Base-by-base conservation (phyloP, 2,797 vertebrate species). In the Eremophila alpestris region DNA sequence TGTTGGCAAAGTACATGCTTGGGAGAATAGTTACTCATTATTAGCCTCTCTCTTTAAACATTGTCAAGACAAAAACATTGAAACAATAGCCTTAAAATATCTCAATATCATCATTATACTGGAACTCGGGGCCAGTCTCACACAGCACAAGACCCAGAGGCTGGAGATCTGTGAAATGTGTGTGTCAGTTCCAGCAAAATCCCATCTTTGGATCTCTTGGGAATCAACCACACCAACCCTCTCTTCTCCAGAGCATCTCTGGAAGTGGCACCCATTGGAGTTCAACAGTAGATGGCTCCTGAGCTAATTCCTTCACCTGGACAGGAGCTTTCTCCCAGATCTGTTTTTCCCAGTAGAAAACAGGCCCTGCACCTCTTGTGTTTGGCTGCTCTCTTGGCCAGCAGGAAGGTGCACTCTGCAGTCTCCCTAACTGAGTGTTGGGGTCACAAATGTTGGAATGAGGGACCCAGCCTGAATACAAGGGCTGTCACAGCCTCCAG, bases 21-120 rank as follows among this genome's bases (percentile, higher is more conserved):
- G n/a, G 46, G 55, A 78, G 55, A 83, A 88, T 13, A 74, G 68
- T 38, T 65, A 51, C 27, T 87, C 5, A 0, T 55, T 18, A 93
- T 68, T 69, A 93, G 34, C 7, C 62, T 83, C 56, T 58, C 43
- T n/a, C 65, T 93, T 93, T 69, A 83, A 94, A 68, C 45, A 46
- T 1, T 43, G 32, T 80, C 56, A 54, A 77, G 89, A 89, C 45
- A 93, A 89, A 93, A 76, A 3, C 21, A 46, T 5, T 18, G 56
- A 48, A 91, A 86, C n/a, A 81, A 78, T 16, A 81, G 51, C 45
- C 34, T 71, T 81, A 71, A 89, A 78, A 63, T 54, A 78, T 9
- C 54, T 71, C 48, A 43, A 1, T 19, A 22, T 23, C 55, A 41
- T 16, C 32, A 34, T 70, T 48, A 41, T 5, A 30, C 11, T 80